These are phyloP conservation scores for Sebastes itinus DNA, from an alignment of 2,797 vertebrate genomes.

Conservation along the genomic window DNA sequence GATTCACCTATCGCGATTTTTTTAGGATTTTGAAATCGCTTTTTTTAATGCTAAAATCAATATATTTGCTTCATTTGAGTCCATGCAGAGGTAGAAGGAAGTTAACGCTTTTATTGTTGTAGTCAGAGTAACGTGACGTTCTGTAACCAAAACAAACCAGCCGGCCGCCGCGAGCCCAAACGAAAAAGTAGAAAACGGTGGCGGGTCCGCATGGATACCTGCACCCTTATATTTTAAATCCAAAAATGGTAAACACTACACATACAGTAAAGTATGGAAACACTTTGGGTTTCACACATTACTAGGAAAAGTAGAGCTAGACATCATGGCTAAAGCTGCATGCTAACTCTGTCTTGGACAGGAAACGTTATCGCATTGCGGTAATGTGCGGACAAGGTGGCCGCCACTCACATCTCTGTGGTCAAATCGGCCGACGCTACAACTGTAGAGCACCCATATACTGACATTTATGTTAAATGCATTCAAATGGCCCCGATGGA, in stretches of 20 bases:
- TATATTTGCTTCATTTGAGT: neutral
- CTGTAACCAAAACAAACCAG: neutral
- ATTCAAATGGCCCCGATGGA: rapidly evolving
- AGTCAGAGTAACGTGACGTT: too few species aligned
- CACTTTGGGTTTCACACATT: neutral
- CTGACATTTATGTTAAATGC: rapidly evolving
- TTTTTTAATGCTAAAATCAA: neutral
- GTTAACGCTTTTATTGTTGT: neutral
- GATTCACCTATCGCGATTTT: too few species aligned
- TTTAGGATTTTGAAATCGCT: neutral
- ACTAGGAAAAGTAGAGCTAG: neutral
- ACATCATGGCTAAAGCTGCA: neutral
- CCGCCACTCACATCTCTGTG: too few species aligned
- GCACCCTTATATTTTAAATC: neutral
- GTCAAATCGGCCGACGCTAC: too few species aligned
- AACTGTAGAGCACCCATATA: too few species aligned
- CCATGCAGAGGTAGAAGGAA: neutral
- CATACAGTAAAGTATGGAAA: neutral
- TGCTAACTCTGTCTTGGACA: neutral
- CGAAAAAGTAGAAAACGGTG: neutral
- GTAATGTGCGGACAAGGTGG: too few species aligned
- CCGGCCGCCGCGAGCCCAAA: neutral
- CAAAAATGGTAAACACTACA: neutral
- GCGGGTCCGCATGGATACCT: neutral
- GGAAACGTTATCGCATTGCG: neutral